Evolutionary conservation across 2,888 invertebrate species (phyloP).

Genomic region (Hirtodrosophila trivittata): DNA sequence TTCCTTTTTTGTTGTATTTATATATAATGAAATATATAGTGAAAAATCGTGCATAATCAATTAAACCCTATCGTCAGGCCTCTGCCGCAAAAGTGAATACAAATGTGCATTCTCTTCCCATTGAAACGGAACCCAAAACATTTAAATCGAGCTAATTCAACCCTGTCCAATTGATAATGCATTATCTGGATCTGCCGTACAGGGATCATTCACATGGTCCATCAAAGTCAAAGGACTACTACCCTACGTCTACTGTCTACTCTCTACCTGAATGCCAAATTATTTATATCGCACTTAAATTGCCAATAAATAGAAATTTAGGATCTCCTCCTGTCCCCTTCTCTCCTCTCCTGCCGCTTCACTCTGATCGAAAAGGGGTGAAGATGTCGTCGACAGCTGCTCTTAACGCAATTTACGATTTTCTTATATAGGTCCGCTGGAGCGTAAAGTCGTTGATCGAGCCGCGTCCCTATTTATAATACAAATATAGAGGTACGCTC

Average conservation of each 20-base stretch:
- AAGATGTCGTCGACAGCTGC: slow-evolving; percentile 69
- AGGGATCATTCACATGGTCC: slow-evolving; percentile 53
- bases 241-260: too few species aligned
- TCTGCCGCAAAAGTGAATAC: slow-evolving; percentile 27
- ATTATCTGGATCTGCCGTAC: slow-evolving; percentile 52
- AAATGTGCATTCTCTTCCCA: slow-evolving; percentile 23
- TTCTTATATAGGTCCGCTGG: slow-evolving; percentile 40
- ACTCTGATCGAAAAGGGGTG: slow-evolving; percentile 71
- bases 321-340: slow-evolving; percentile 22
- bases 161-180: slow-evolving; percentile 72
- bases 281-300: slow-evolving; percentile 78
- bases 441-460: slow-evolving; percentile 66
- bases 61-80: slow-evolving; percentile 56
- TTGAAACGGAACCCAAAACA: slow-evolving; percentile 22
- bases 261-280: slow-evolving; percentile 72
- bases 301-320: slow-evolving; percentile 73
- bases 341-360: too few species aligned
- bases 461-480: slow-evolving; percentile 18
- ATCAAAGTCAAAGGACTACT: slow-evolving; percentile 63
- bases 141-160: slow-evolving; percentile 68
- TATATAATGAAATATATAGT: slow-evolving; percentile 25
- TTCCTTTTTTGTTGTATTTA: neutral
- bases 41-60: slow-evolving; percentile 69
- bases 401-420: slow-evolving; percentile 52
- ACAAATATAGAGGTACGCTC: slow-evolving; percentile 17